These are phyloP conservation scores for Saiga tatarica DNA, from an alignment of 2,113 vertebrate species.

Conservation along the genomic window DNA sequence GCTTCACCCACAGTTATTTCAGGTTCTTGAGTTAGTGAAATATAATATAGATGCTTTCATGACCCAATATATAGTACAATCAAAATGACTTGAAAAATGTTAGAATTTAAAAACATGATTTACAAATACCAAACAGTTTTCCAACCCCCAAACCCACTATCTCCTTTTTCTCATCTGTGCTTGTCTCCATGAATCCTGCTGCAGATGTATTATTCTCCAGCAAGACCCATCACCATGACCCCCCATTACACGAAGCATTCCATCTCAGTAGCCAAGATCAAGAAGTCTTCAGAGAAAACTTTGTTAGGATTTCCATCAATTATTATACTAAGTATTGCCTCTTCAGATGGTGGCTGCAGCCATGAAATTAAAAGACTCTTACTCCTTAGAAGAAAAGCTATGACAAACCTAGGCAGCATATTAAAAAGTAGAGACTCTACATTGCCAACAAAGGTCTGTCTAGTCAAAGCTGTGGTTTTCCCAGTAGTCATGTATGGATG, in stretches of 20 bases:
- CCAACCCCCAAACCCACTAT: slow-evolving; percentile 18
- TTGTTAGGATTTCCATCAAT: not conserved
- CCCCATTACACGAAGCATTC: not conserved
- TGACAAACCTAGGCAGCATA: not conserved
- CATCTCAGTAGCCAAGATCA: not conserved
- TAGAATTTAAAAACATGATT: slow-evolving; percentile 47
- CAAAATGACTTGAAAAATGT: slow-evolving; percentile 50
- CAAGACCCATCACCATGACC: not conserved
- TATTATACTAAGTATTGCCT: not conserved
- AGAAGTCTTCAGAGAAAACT: not conserved
- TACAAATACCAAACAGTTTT: slow-evolving; percentile 52
- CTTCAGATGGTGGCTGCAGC: not conserved
- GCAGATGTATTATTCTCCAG: not conserved
- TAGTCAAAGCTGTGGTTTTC: not conserved
- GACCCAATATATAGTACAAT: not conserved
- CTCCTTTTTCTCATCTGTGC: not conserved
- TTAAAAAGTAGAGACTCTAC: not conserved
- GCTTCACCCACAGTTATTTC: slow-evolving; percentile 52
- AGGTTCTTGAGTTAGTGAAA: slow-evolving; percentile 49
- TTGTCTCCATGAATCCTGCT: not conserved
- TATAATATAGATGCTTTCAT: not conserved
- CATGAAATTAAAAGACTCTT: not conserved
- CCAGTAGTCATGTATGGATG: not conserved
- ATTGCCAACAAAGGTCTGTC: not conserved
- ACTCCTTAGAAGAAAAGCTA: not conserved